These are phyloP conservation scores for Mylabris sibirica DNA, from an alignment of 2,888 invertebrate genomes.

Conservation along the genomic window DNA sequence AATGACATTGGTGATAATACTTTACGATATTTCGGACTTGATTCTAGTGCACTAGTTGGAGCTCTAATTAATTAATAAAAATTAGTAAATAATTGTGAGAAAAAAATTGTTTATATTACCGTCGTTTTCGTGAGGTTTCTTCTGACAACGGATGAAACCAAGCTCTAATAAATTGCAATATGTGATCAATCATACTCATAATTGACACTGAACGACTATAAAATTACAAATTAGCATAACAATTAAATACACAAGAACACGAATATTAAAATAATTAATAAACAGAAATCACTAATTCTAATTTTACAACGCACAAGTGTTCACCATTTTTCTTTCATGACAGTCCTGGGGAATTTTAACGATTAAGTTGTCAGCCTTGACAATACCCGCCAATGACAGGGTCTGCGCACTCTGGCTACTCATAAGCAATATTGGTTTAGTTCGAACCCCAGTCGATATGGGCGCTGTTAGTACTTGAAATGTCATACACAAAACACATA, in stretches of 20 bases:
- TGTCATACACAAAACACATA: no score
- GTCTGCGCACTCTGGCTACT: no score
- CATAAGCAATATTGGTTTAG: no score
- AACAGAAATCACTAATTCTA: neutral
- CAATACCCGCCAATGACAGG: neutral
- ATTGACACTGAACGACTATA: neutral
- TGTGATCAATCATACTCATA: slow-evolving; percentile 35
- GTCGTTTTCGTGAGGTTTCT: slow-evolving; percentile 39
- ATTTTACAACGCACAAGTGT: neutral
- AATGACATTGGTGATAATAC: slow-evolving; percentile 34
- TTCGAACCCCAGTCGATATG: no score
- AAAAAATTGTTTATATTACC: slow-evolving; percentile 29
- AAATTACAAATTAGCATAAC: neutral
- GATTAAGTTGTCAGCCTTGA: neutral
- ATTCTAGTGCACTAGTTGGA: slow-evolving; percentile 28
- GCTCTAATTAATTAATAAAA: slow-evolving; percentile 33
- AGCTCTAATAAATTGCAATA: slow-evolving; percentile 39
- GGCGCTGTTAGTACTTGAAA: no score
- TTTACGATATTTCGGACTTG: slow-evolving; percentile 42
- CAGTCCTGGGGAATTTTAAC: neutral
- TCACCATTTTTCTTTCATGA: neutral
- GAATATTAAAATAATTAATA: neutral
- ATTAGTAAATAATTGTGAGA: neutral
- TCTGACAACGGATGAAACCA: slow-evolving; percentile 32
- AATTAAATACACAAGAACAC: neutral